Evolutionary conservation across 2,888 invertebrate genomes (phyloP), one percentile per base, ranked within the genome.

Genomic region (Coelinius sp.): DNA sequence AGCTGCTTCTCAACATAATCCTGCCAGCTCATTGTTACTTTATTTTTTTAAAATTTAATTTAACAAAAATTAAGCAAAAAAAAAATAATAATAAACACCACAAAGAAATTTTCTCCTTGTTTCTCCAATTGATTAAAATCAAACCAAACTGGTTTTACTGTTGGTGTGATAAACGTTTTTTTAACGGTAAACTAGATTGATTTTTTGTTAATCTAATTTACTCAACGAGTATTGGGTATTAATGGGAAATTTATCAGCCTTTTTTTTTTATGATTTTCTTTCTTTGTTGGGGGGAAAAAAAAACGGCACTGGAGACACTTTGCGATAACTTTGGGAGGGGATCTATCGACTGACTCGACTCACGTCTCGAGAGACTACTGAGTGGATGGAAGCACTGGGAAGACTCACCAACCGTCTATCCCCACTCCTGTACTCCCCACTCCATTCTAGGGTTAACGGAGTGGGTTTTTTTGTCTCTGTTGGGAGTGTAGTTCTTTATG

Each of bases 1-100:
- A 97, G 94, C 92, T 97, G 97, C 92, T 96, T 96, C 92, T 96
- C 96, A 90, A 97, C 95, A 92, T 97, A 97, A 94, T 96, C 96
- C 94, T 97, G 96, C 97, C 97, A 97, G 94, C 96, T 96, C 96
- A 96, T 96, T 63, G 62, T 71, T 71, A 20, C 20, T 12, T n/a
- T 22, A 4, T 35, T 65, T 17, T 49, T n/a, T 64, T n/a, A 64
- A 41, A 17, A 17, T 44, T 49, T n/a, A 41, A 20, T n/a, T n/a
- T n/a, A n/a, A n/a, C n/a, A n/a, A n/a, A n/a, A n/a, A n/a, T n/a
- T n/a, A n/a, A n/a, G n/a, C n/a, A n/a, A n/a, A n/a, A n/a, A n/a
- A n/a, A n/a, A n/a, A n/a, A n/a, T n/a, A n/a, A n/a, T n/a, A n/a
- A 49, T n/a, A 20, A 49, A 49, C 17, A 49, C 17, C 17, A 49